phyloP scores from a whole-genome alignment of 2,888 invertebrate species.

The Drosophila leonis region DNA sequence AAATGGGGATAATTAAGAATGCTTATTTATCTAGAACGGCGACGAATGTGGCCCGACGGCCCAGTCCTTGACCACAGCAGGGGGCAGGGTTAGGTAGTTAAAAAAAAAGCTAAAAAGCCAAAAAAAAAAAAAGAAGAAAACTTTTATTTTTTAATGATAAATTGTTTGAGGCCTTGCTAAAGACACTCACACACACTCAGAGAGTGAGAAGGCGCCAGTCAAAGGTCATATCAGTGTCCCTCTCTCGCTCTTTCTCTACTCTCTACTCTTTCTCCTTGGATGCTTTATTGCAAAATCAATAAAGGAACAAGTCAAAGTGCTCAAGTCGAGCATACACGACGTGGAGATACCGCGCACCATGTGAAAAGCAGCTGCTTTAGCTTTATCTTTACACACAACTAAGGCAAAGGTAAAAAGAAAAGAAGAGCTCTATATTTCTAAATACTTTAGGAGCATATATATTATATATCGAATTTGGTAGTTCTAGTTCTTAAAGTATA shows the following conservation, averaged over 20 bases:
- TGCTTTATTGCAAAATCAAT: slow-evolving; percentile 63
- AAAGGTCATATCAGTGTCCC: slow-evolving; percentile 55
- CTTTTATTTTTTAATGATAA: slow-evolving; percentile 75
- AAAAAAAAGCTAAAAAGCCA: slow-evolving; percentile 43
- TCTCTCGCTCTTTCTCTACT: not conserved
- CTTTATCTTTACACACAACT: not conserved
- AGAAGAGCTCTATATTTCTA: not conserved
- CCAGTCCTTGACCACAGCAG: slow-evolving; percentile 69
- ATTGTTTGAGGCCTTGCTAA: slow-evolving; percentile 52
- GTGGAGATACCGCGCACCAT: not conserved
- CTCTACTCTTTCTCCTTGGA: slow-evolving; percentile 6
- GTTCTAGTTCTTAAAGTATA: too few species aligned
- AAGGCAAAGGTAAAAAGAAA: not conserved
- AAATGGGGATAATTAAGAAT: slow-evolving; percentile 84
- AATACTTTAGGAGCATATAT: not conserved
- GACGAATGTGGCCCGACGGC: slow-evolving; percentile 77
- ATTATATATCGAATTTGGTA: not conserved
- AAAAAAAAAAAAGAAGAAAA: slow-evolving; percentile 58
- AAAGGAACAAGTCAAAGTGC: slow-evolving; percentile 15
- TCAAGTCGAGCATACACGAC: not conserved
- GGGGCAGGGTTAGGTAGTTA: slow-evolving; percentile 24
- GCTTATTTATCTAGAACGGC: slow-evolving; percentile 85
- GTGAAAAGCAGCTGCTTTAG: not conserved
- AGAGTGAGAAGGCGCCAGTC: slow-evolving; percentile 59
- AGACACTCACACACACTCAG: slow-evolving; percentile 4